Conservation (phyloP, 92 coral and sea anemone genomes). For the Siderastrea siderea region DNA sequence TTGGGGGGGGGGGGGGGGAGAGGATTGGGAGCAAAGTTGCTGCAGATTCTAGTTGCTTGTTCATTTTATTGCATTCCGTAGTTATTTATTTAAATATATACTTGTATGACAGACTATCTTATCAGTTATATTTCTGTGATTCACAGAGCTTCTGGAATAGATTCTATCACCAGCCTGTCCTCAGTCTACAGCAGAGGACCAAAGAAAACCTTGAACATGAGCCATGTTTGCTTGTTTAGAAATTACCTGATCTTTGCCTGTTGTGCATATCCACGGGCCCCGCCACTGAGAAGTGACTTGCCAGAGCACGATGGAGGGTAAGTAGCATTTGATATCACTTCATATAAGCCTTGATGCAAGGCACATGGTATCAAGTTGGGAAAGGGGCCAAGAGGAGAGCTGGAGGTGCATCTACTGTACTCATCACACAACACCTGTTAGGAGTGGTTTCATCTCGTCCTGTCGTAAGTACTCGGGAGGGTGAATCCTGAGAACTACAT, state of each 20-base stretch:
- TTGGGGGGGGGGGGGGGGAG: no score
- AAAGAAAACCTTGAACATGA: slow-evolving; percentile 91
- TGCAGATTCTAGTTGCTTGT: no score
- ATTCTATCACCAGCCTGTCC: slow-evolving; percentile 95
- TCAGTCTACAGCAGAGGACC: slow-evolving; percentile 96
- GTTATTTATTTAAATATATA: no score
- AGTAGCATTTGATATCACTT: background rate
- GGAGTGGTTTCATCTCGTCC: background rate
- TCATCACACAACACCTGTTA: no score
- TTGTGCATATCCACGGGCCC: slow-evolving; percentile 87
- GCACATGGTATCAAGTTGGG: background rate
- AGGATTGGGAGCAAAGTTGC: no score
- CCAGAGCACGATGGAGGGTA: slow-evolving; percentile 96
- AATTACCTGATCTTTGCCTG: slow-evolving; percentile 97
- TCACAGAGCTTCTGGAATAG: slow-evolving; percentile 97
- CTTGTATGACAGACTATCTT: background rate
- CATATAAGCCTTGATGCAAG: background rate
- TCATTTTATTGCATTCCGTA: no score
- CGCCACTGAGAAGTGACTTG: slow-evolving; percentile 75
- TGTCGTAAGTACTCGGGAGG: background rate
- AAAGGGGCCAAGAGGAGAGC: no score
- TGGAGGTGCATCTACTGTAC: no score
- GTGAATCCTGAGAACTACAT: no score
- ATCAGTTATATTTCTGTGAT: background rate
- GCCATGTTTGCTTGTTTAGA: slow-evolving; percentile 87